Conservation (phyloP, 1,140 invertebrate species). For the Orussus abietinus region DNA sequence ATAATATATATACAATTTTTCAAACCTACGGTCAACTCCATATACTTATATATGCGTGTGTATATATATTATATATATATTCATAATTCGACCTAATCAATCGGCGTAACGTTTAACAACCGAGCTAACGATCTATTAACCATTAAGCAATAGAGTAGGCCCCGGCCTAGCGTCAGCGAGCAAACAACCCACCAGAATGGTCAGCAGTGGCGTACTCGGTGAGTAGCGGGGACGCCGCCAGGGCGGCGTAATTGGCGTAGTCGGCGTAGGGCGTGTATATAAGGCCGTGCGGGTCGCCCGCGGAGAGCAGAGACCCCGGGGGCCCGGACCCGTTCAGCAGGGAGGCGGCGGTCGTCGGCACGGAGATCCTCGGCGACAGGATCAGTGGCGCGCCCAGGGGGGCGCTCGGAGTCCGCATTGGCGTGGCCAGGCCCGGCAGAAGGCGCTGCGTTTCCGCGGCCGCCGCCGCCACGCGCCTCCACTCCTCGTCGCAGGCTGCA, state of each 20-base stretch:
- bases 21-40: too few relatives aligned
- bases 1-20: too few relatives aligned
- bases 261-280: constrained; percentile 79
- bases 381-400: constrained; percentile 82
- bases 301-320: constrained; percentile 61
- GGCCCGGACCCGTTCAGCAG: constrained; percentile 69
- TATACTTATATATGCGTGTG: too few relatives aligned
- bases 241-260: constrained; percentile 83
- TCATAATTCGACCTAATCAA: too few relatives aligned
- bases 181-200: constrained; percentile 94
- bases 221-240: constrained; percentile 75
- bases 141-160: constrained; percentile 20
- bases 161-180: constrained; percentile 58
- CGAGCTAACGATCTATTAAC: too few relatives aligned
- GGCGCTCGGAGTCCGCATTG: constrained; percentile 64
- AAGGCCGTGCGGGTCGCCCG: constrained; percentile 59
- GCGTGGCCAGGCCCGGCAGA: constrained; percentile 61
- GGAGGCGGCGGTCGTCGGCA: constrained; percentile 71
- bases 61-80: too few relatives aligned
- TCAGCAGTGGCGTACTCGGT: constrained; percentile 80
- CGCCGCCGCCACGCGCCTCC: constrained; percentile 69
- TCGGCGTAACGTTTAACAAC: too few relatives aligned
- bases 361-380: constrained; percentile 79
- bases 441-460: constrained; percentile 73
- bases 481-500: constrained; percentile 73